Evolutionary conservation across 2,797 vertebrate species (phyloP).

Genomic region (Gobionotothen gibberifrons): DNA sequence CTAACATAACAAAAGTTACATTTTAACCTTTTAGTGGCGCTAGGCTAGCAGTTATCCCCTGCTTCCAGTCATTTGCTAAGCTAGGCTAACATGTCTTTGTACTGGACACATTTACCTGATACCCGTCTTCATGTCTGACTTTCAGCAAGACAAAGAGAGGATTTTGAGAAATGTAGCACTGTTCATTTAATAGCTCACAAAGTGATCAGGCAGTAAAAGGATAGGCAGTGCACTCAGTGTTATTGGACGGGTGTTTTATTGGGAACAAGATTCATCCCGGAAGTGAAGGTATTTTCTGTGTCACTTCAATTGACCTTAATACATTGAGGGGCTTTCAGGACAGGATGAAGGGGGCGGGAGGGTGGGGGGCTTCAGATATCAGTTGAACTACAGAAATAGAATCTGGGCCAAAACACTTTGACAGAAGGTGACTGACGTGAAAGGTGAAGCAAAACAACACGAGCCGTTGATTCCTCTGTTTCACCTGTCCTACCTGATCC

Average conservation of each 20-base stretch:
- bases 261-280: slow-evolving; percentile 55
- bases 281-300: slow-evolving; percentile 64
- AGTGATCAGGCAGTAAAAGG: slow-evolving; percentile 8
- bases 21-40: background rate
- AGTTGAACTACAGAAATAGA: slow-evolving; percentile 35
- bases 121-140: background rate
- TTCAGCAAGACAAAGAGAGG: background rate
- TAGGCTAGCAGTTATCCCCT: background rate
- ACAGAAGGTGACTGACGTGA: slow-evolving; percentile 11
- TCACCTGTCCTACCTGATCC: slow-evolving; percentile 10
- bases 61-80: background rate
- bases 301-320: slow-evolving; percentile 76
- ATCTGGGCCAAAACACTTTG: slow-evolving; percentile 49
- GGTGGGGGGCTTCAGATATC: background rate
- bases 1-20: background rate
- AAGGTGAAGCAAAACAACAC: slow-evolving; percentile 25
- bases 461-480: slow-evolving; percentile 8
- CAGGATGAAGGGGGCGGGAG: background rate
- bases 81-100: too few relatives aligned
- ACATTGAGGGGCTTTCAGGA: slow-evolving; percentile 56
- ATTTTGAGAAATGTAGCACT: slow-evolving; percentile 28
- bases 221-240: slow-evolving; percentile 62
- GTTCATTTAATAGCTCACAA: slow-evolving; percentile 39
- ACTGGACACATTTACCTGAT: background rate
- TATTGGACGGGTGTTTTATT: slow-evolving; percentile 66